These are phyloP conservation scores for Falco novaeseelandiae DNA, from an alignment of 2,797 vertebrate species.

Conservation along the genomic window DNA sequence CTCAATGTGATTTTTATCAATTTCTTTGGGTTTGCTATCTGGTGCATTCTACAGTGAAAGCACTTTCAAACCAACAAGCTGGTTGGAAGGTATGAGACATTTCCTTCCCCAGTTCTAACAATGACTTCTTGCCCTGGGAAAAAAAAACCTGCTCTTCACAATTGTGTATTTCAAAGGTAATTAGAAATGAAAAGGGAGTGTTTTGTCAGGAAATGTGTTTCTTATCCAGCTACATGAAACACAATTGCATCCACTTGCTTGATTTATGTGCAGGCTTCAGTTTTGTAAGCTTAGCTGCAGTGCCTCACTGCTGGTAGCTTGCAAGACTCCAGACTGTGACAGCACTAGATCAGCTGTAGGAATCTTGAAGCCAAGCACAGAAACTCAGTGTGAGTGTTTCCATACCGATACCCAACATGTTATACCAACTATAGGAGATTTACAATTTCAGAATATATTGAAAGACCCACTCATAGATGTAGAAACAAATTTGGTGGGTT, in stretches of 20 bases:
- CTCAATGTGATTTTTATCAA: not conserved
- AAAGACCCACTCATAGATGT: not conserved
- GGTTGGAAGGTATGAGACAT: constrained; percentile 36
- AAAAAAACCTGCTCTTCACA: constrained; percentile 3
- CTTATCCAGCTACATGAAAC: not conserved
- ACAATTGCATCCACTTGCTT: not conserved
- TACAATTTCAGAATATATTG: not conserved
- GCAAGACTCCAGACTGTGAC: not conserved
- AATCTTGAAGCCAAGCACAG: not conserved
- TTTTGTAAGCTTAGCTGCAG: not conserved
- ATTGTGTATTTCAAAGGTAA: not conserved
- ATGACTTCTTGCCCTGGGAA: constrained; percentile 44
- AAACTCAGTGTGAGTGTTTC: not conserved
- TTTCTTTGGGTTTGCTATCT: not conserved
- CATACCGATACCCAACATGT: too few species aligned
- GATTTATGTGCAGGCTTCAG: not conserved
- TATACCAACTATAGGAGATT: not conserved
- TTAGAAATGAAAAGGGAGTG: constrained; percentile 32
- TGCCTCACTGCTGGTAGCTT: not conserved
- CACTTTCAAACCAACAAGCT: not conserved
- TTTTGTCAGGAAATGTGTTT: constrained; percentile 64
- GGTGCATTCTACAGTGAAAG: not conserved
- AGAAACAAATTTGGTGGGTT: not conserved
- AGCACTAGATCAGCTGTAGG: not conserved
- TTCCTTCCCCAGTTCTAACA: constrained; percentile 59